Base-by-base conservation (phyloP, 2,888 invertebrate genomes). In the Agelastica alni region DNA sequence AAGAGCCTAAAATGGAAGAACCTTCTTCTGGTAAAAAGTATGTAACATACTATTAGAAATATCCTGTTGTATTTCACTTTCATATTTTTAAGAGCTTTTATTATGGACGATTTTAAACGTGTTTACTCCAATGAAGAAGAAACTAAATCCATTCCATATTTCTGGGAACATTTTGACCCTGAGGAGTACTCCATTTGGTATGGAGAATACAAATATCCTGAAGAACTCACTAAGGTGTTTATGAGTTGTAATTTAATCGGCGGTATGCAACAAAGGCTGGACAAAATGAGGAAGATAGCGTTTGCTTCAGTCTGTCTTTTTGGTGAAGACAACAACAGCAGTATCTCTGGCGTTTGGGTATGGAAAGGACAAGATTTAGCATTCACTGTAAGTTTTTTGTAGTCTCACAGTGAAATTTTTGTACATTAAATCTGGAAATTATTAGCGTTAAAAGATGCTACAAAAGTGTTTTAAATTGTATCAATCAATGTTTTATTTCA, bases 241-340 rank as follows among this genome's bases (percentile, higher is more conserved):
- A 98, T 98, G 98, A 95, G 94, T 76, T 96, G 96, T 79, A 99
- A 99, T 81, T 86, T 99, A 53, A 96, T 99, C 75, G 85, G 91
- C 60, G 94, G 98, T 66, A 96, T 99, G 96, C 96, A 87, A 83
- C 99, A 99, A 81, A 88, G 99, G 60, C 80, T 99, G 68, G 99
- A 99, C 73, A 97, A 96, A 81, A 89, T 99, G 92, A 87, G 96
- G 69, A 99, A 99, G 81, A 87, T 91, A 74, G 91, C 96, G 2
- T 98, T 99, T 78, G 94, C 91, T 48, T 96, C 96, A 7, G 87
- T 93, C 65, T 91, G 93, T 73, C 83, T 99, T 57, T 98, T 97
- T 78, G 98, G 99, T 17, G 83, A 83, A 45, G 94, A 97, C 80
- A 89, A 93, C 77, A 83, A 96, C 80, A 94, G 90, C 75, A 84